Percentiles rank a stretch among this genome's conserved stretches.
These are phyloP conservation scores for Odontocolon sp. DNA, from an alignment of 2,888 invertebrate genomes.

Conservation along the genomic window DNA sequence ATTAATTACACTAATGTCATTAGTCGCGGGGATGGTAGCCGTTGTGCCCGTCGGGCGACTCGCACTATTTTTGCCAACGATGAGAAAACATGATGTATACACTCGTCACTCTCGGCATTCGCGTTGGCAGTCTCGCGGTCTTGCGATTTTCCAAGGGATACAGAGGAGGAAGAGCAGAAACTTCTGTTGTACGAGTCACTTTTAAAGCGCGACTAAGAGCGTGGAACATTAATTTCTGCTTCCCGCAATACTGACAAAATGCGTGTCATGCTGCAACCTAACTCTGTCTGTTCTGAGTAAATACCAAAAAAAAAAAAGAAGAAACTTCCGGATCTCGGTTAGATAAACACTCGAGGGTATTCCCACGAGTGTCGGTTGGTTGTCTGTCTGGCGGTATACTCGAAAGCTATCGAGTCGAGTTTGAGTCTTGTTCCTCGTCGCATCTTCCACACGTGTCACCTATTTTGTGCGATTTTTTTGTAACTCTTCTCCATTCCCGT, in stretches of 20 bases:
- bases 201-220: slow-evolving; percentile 1
- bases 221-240: slow-evolving; percentile 39
- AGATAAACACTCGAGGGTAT: slow-evolving; percentile 53
- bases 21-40: slow-evolving; percentile 65
- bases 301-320: slow-evolving; percentile 1
- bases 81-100: slow-evolving; percentile 9
- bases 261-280: background rate
- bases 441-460: slow-evolving; percentile 66
- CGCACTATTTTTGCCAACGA: background rate
- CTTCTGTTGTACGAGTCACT: background rate
- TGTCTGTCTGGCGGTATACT: background rate
- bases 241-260: no score
- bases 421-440: slow-evolving; percentile 19
- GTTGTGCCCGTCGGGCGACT: slow-evolving; percentile 24
- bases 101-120: background rate
- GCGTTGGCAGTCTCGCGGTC: no score
- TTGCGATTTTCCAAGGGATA: no score
- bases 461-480: slow-evolving; percentile 65
- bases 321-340: slow-evolving; percentile 50
- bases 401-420: slow-evolving; percentile 28
- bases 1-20: slow-evolving; percentile 77
- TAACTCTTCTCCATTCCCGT: slow-evolving; percentile 1
- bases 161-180: no score
- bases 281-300: background rate
- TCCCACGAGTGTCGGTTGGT: slow-evolving; percentile 50